Conservation (phyloP, 2,113 vertebrate genomes). For the Cochlearius cochlearius region DNA sequence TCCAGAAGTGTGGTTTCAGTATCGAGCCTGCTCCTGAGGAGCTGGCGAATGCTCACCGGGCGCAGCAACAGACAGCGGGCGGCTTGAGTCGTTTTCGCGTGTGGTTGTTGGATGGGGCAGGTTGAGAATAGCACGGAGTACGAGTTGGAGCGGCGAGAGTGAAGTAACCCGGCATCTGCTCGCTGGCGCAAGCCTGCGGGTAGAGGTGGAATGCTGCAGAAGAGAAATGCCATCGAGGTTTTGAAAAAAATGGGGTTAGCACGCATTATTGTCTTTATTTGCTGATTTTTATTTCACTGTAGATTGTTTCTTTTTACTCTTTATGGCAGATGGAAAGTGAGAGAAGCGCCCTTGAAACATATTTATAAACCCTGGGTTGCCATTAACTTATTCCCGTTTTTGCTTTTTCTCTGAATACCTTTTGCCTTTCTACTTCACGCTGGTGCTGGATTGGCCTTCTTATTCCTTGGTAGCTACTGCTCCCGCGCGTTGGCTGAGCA, state of each 20-base stretch:
- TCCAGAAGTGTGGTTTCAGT: slow-evolving; percentile 1
- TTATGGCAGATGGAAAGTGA: background rate
- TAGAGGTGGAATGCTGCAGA: background rate
- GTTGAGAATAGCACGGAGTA: slow-evolving; percentile 59
- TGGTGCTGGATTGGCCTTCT: background rate
- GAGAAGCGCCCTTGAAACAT: background rate
- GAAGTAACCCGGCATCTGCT: slow-evolving; percentile 17
- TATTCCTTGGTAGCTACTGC: background rate
- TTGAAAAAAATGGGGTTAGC: background rate
- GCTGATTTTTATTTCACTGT: background rate
- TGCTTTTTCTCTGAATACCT: background rate
- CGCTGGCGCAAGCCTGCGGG: background rate
- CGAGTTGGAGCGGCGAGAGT: slow-evolving; percentile 39
- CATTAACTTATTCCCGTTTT: background rate
- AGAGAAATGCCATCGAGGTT: background rate
- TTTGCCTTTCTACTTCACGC: background rate
- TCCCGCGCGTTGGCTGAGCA: background rate
- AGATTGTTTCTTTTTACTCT: background rate
- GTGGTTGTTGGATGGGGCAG: slow-evolving; percentile 62
- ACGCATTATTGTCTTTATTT: background rate
- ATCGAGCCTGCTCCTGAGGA: slow-evolving; percentile 31
- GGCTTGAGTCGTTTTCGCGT: slow-evolving; percentile 43
- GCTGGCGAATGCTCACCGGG: slow-evolving; percentile 59
- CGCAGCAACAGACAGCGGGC: slow-evolving; percentile 41
- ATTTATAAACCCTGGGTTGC: background rate